Conservation (phyloP, 2,113 vertebrate species). For the Gallinago undulata region DNA sequence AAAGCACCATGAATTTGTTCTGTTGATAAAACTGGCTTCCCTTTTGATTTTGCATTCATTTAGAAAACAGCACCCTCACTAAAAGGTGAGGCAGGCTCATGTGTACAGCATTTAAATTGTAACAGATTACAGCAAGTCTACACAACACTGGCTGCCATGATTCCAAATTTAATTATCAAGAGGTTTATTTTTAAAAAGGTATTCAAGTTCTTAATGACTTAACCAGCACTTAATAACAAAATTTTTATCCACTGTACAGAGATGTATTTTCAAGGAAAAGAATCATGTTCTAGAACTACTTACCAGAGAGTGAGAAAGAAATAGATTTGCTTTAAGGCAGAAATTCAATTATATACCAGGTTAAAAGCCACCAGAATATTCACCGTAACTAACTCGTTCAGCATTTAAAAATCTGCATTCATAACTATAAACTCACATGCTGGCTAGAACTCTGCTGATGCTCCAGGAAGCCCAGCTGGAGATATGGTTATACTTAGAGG, state of each 20-base stretch:
- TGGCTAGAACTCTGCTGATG: neutral
- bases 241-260: neutral
- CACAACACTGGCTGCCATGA: neutral
- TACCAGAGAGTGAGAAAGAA: neutral
- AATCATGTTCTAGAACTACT: neutral
- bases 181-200: neutral
- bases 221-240: neutral
- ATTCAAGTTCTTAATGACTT: neutral
- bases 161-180: neutral
- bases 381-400: neutral
- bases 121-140: neutral
- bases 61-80: neutral
- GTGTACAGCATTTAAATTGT: neutral
- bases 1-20: constrained; percentile 20
- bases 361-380: neutral
- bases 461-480: neutral
- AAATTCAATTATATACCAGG: neutral
- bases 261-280: constrained; percentile 6
- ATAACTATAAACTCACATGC: neutral
- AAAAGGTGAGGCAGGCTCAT: neutral
- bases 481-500: neutral
- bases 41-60: constrained; percentile 3
- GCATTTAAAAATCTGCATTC: neutral
- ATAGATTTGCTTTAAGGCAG: constrained; percentile 25
- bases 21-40: neutral